phyloP scores from a whole-genome alignment of 2,888 invertebrate species.

The Dolomedes plantarius region DNA sequence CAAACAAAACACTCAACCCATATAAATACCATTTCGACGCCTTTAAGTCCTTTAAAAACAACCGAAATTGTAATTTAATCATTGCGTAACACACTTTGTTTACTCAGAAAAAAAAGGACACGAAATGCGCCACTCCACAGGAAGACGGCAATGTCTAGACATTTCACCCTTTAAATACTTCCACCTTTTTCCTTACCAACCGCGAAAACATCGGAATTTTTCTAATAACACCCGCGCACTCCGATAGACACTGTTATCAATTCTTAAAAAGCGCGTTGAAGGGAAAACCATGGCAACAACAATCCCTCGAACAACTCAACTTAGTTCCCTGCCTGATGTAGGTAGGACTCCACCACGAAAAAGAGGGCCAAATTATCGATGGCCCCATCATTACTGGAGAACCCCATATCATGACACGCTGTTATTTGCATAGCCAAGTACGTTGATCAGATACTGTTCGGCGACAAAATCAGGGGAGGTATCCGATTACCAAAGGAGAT shows the following conservation, averaged over 20 bases:
- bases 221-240: neutral
- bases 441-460: constrained; percentile 20
- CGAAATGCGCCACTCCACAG: too few relatives aligned
- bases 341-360: neutral
- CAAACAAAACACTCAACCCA: too few relatives aligned
- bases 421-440: constrained; percentile 59
- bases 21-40: too few relatives aligned
- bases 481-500: constrained; percentile 25
- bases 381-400: constrained; percentile 26
- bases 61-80: too few relatives aligned
- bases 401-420: constrained; percentile 35
- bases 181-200: neutral
- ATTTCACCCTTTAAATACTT: too few relatives aligned
- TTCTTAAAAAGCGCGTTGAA: neutral
- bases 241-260: neutral
- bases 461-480: constrained; percentile 29
- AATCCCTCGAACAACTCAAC: neutral
- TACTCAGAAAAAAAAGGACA: too few relatives aligned
- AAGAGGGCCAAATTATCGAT: constrained; percentile 29
- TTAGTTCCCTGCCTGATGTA: too few relatives aligned
- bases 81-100: too few relatives aligned
- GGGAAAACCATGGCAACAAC: constrained; percentile 17
- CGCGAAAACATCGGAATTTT: neutral
- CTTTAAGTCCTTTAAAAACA: too few relatives aligned
- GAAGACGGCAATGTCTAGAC: too few relatives aligned